Evolutionary conservation across 2,888 invertebrate genomes (phyloP).

Genomic region (Drosophila nr. fundita): DNA sequence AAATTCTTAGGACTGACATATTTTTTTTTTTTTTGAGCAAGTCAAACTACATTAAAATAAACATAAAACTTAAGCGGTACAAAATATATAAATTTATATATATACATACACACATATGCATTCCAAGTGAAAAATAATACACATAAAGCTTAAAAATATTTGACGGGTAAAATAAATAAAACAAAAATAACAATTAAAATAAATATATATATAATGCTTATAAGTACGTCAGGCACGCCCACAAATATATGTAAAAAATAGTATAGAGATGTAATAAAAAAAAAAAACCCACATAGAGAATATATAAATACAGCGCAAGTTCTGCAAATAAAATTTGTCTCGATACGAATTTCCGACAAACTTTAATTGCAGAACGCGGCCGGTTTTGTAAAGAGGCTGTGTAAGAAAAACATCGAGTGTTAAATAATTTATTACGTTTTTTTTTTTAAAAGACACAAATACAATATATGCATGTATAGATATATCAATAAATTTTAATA

Average conservation of each 20-base stretch:
- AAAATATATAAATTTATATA: conserved; percentile 36
- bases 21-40: conserved; percentile 64
- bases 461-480: conserved; percentile 60
- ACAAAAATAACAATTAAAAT: conserved; percentile 12
- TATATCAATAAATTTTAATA: conserved; percentile 41
- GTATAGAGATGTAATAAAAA: conserved; percentile 11
- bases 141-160: conserved; percentile 52
- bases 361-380: conserved; percentile 11
- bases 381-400: conserved; percentile 33
- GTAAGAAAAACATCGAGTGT: conserved; percentile 78
- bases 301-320: conserved; percentile 28
- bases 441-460: conserved; percentile 57
- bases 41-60: conserved; percentile 65
- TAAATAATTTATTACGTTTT: conserved; percentile 69
- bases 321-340: conserved; percentile 16
- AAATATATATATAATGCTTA: conserved; percentile 30
- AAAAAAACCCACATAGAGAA: conserved; percentile 48
- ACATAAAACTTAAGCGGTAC: conserved; percentile 40
- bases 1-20: conserved; percentile 17
- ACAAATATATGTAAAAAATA: conserved; percentile 29
- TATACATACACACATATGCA: conserved; percentile 51
- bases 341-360: conserved; percentile 8
- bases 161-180: conserved; percentile 59
- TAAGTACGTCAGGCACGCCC: conserved; percentile 54
- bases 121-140: conserved; percentile 49